These are phyloP conservation scores for Halcyon malimbica DNA, from an alignment of 2,113 vertebrate species.

Conservation along the genomic window DNA sequence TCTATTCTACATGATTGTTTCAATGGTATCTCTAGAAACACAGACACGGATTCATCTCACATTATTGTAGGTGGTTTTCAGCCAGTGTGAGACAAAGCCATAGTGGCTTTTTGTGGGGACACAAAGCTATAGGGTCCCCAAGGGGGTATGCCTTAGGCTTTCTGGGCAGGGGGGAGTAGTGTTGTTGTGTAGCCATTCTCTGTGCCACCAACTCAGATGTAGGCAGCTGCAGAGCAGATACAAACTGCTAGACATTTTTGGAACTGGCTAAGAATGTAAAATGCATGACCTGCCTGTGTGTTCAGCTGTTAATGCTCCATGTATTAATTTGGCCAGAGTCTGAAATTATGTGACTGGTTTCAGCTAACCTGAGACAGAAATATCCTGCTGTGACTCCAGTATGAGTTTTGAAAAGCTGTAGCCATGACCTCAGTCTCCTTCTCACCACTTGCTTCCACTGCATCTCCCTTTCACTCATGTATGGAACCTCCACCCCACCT, in stretches of 20 bases:
- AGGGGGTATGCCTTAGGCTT: not conserved
- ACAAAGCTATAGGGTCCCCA: not conserved
- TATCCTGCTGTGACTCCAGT: not conserved
- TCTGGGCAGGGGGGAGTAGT: not conserved
- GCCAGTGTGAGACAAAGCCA: not conserved
- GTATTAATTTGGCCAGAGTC: not conserved
- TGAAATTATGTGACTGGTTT: not conserved
- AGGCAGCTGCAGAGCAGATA: not conserved
- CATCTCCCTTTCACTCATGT: not conserved
- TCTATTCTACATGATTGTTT: not conserved
- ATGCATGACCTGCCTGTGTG: not conserved
- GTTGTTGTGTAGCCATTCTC: not conserved
- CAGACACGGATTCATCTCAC: not conserved
- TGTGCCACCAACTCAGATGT: not conserved
- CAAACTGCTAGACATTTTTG: not conserved
- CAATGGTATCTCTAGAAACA: not conserved
- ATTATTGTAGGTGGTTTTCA: not conserved
- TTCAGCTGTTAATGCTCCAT: not conserved
- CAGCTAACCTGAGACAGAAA: not conserved
- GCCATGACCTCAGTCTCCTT: not conserved
- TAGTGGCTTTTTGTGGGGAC: not conserved
- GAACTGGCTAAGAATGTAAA: not conserved
- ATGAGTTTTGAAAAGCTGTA: not conserved
- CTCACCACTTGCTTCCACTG: not conserved
- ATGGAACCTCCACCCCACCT: not conserved